These are phyloP conservation scores for Campoletis raptor DNA, from an alignment of 2,888 invertebrate species.

Conservation along the genomic window DNA sequence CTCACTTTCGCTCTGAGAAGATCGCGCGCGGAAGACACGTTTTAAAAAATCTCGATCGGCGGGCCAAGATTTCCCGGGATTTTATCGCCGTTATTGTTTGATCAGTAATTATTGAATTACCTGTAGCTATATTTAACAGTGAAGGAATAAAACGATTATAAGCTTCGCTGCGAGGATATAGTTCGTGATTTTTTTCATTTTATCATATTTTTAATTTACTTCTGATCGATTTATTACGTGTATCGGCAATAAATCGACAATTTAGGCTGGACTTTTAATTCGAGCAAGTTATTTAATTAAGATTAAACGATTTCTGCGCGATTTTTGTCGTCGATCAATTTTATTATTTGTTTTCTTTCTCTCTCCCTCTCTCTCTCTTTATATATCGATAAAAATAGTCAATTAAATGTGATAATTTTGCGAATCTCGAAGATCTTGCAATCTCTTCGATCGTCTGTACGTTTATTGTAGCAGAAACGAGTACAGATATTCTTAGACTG, in stretches of 20 bases:
- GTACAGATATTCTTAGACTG: slow-evolving; percentile 18
- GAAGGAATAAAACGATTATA: background rate
- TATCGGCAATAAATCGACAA: slow-evolving; percentile 18
- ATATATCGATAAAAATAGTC: background rate
- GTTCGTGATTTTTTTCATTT: background rate
- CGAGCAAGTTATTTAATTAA: background rate
- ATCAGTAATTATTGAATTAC: slow-evolving; percentile 56
- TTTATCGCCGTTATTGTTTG: slow-evolving; percentile 61
- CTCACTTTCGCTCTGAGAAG: slow-evolving; percentile 44
- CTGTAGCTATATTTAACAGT: slow-evolving; percentile 13
- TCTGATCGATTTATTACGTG: slow-evolving; percentile 23
- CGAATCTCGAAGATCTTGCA: background rate
- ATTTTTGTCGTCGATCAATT: background rate
- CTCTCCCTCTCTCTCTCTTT: no score
- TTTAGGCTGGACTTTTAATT: background rate
- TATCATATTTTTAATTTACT: slow-evolving; percentile 24
- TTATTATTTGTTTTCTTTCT: no score
- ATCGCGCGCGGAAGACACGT: slow-evolving; percentile 10
- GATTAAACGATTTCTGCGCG: background rate
- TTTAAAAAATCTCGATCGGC: slow-evolving; percentile 51
- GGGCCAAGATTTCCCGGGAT: slow-evolving; percentile 32
- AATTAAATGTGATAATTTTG: slow-evolving; percentile 10
- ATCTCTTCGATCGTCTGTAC: background rate
- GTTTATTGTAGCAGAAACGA: slow-evolving; percentile 13
- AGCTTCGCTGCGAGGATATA: background rate